Evolutionary conservation across 2,797 vertebrate species (phyloP).

Genomic region (Gadopsis marmoratus): DNA sequence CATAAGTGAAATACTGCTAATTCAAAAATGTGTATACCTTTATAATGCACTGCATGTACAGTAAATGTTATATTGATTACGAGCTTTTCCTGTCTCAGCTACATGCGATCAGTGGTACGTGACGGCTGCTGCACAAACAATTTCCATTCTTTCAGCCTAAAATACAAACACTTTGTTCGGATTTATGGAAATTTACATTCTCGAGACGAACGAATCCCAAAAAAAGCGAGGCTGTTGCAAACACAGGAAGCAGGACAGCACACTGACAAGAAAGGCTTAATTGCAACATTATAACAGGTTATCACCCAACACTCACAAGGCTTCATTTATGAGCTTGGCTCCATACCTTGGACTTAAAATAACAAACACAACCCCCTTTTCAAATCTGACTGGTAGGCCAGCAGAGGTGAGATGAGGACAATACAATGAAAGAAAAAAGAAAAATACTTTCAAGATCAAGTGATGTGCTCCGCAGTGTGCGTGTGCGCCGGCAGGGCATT

Average conservation of each 20-base stretch:
- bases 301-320: constrained; percentile 8
- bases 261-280: constrained; percentile 13
- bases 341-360: constrained; percentile 39
- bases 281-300: constrained; percentile 34
- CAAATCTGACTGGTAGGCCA: constrained; percentile 18
- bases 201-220: constrained; percentile 4
- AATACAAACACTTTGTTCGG: constrained; percentile 35
- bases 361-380: constrained; percentile 37
- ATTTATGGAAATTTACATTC: constrained; percentile 53
- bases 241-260: constrained; percentile 7
- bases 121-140: constrained; percentile 32
- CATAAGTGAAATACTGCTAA: neutral
- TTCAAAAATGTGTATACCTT: neutral
- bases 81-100: neutral
- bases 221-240: neutral
- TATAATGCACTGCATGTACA: neutral
- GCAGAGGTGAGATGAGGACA: constrained; percentile 78
- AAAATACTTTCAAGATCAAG: constrained; percentile 44
- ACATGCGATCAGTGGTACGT: constrained; percentile 31
- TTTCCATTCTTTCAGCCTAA: constrained; percentile 10
- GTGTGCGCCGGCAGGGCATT: constrained; percentile 48
- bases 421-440: constrained; percentile 25
- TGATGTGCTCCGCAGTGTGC: constrained; percentile 51
- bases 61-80: constrained; percentile 7
- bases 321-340: constrained; percentile 24